Conservation (phyloP, 2,888 invertebrate species). For the Machimus atricapillus region DNA sequence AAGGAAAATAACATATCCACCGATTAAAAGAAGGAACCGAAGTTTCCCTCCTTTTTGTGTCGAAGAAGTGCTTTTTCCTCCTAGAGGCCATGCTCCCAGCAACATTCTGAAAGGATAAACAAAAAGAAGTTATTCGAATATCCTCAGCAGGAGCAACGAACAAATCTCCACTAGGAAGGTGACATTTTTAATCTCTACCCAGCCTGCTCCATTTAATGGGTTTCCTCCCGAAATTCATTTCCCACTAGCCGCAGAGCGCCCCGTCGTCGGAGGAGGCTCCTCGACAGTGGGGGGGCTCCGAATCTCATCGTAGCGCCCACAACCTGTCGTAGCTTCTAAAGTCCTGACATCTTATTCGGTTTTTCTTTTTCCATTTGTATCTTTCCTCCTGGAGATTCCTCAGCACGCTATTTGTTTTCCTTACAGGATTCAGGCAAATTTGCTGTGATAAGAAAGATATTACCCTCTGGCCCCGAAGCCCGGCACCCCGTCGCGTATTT, state of each 20-base stretch:
- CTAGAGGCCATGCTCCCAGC: constrained; percentile 56
- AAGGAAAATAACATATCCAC: constrained; percentile 68
- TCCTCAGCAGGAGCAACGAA: neutral
- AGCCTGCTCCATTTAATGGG: neutral
- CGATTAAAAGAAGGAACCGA: constrained; percentile 61
- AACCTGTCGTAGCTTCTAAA: neutral
- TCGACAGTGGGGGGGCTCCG: neutral
- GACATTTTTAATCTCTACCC: neutral
- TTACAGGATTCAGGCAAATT: neutral
- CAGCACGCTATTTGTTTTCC: neutral
- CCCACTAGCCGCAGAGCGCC: neutral
- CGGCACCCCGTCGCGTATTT: neutral
- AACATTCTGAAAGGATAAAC: constrained; percentile 51
- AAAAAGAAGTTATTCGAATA: neutral
- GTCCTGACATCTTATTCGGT: neutral
- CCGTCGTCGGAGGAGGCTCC: neutral
- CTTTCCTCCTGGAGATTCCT: neutral
- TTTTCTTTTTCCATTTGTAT: neutral
- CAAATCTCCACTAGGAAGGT: neutral
- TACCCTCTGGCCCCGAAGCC: neutral
- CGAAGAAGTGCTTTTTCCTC: constrained; percentile 53
- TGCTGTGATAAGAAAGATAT: constrained; percentile 7
- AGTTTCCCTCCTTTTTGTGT: constrained; percentile 58
- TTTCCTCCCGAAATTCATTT: neutral
- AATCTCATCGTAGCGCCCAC: neutral